Evolutionary conservation across 2,888 invertebrate genomes (phyloP), one percentile per base, ranked within the genome.

Genomic region (Elegia similella): DNA sequence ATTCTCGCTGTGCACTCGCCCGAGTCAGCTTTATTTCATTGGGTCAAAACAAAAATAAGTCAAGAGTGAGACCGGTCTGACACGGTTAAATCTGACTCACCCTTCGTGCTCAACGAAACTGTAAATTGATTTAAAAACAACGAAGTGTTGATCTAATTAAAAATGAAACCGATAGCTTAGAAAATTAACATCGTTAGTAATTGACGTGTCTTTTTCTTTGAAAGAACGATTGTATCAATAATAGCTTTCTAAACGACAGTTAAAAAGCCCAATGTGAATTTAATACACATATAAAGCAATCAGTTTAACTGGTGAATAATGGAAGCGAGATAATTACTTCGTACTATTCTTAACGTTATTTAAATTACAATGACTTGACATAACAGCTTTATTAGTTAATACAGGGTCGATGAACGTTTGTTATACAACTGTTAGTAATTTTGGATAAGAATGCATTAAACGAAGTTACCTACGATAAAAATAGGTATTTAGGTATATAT

Each of bases 311-410:
- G 8, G 0, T 17, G 8, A 29, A 42, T 13, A 52, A 30, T 53
- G 43, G 29, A 42, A 43, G 32, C 44, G n/a, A 13, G 23, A 43
- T 54, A 54, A 54, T 54, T 44, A 44, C 16, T 17, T 52, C 16
- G 30, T 55, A 17, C 10, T 42, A 7, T 53, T 29, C 42, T 53
- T 16, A 53, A 42, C 29, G 44, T 15, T 54, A 44, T 54, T 54
- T 54, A 55, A 55, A 55, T 55, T 55, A 44, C 54, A 55, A 55
- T 55, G 54, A 55, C 44, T 55, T 34, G 54, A 43, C n/a, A 32
- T 16, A 44, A 46, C 44, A 55, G 54, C 44, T 46, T 55, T 12
- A 55, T 55, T 44, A 55, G n/a, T 34, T 43, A 42, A 50, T 5
- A 50, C 34, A 16, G 42, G 53, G 43, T 53, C 43, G 29, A 43